Conservation (phyloP, 2,888 invertebrate genomes). For the Heliothis peltigera region DNA sequence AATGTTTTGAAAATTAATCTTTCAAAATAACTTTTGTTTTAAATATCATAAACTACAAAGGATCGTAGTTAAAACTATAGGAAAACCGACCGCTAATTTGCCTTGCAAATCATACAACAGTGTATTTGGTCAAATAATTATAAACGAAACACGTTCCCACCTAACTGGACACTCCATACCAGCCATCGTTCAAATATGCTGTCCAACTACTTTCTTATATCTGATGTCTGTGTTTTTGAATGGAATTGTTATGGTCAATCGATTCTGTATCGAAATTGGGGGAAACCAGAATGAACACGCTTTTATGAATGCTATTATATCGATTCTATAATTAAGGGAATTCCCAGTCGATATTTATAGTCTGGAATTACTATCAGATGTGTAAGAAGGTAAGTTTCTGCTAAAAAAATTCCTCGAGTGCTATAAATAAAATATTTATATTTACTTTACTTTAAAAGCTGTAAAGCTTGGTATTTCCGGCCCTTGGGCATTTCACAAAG, state of each 20-base stretch:
- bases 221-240: constrained; percentile 9
- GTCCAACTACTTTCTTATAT: constrained; percentile 41
- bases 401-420: too few species aligned
- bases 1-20: too few species aligned
- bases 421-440: too few species aligned
- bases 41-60: constrained; percentile 7
- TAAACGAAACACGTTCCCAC: constrained; percentile 21
- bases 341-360: too few species aligned
- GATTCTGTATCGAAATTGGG: neutral
- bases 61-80: neutral
- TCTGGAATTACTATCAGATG: too few species aligned
- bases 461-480: too few species aligned
- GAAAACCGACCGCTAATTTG: constrained; percentile 4
- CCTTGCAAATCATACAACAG: constrained; percentile 1
- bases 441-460: too few species aligned
- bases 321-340: too few species aligned
- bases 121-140: constrained; percentile 18
- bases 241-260: constrained; percentile 16
- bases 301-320: too few species aligned
- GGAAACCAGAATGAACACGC: neutral
- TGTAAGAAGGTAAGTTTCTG: too few species aligned
- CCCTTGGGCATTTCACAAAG: neutral
- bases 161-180: neutral
- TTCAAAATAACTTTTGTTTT: too few species aligned
- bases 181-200: constrained; percentile 10